These are phyloP conservation scores for Synergus umbraculus DNA, from an alignment of 2,888 invertebrate genomes.

Conservation along the genomic window DNA sequence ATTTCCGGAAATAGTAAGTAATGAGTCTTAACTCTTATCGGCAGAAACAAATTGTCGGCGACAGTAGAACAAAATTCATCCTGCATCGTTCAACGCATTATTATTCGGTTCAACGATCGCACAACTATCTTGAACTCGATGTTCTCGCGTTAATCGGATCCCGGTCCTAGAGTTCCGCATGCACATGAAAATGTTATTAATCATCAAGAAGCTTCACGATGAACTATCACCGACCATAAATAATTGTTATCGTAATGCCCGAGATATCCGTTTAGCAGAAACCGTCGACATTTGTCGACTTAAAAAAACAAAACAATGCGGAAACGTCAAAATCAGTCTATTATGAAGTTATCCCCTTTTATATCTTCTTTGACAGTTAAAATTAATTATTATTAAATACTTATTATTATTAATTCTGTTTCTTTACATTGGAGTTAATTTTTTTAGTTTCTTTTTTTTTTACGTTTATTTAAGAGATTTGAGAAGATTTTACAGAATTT, in stretches of 20 bases:
- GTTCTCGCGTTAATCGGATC: conserved; percentile 54
- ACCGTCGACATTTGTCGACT: conserved; percentile 3
- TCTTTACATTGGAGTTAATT: too few species aligned
- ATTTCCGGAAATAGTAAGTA: neutral
- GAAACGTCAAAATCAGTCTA: conserved; percentile 22
- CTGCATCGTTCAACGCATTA: conserved; percentile 44
- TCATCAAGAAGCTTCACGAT: conserved; percentile 52
- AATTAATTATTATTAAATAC: too few species aligned
- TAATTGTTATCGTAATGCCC: conserved; percentile 49
- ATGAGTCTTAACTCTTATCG: conserved; percentile 3
- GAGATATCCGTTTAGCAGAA: neutral
- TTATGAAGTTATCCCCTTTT: too few species aligned
- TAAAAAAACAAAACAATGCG: conserved; percentile 1
- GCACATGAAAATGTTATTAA: conserved; percentile 64
- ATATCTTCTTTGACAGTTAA: too few species aligned
- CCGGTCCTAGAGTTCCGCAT: conserved; percentile 50
- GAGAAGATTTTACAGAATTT: too few species aligned
- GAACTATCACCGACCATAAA: conserved; percentile 36
- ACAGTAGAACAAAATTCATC: conserved; percentile 46
- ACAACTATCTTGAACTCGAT: conserved; percentile 56
- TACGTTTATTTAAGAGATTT: too few species aligned
- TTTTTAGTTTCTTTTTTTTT: too few species aligned
- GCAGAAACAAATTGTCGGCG: neutral
- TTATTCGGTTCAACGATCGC: conserved; percentile 59
- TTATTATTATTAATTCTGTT: too few species aligned